Base-by-base conservation (phyloP, 2,797 vertebrate species). In the Ispidina lecontei region DNA sequence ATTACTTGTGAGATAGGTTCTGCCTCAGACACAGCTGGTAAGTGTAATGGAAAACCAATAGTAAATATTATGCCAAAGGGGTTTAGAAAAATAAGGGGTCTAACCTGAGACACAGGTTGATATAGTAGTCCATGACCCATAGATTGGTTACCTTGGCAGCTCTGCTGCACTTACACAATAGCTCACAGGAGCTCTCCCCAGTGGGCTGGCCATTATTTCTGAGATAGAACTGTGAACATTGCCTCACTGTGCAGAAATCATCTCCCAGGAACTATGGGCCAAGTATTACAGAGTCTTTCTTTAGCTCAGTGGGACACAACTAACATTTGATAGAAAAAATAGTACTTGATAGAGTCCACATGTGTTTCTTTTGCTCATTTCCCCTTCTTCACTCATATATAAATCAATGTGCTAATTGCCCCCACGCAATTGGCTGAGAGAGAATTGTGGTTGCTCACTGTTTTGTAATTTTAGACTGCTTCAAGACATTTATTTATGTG, bases 351-450 rank as follows among this genome's bases (percentile, higher is more conserved):
- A 29, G 20, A 78, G 43, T 62, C 29, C 62, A 49, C n/a, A 31
- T 44, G 31, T 25, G 29, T 47, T 37, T 65, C 43, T 84, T 93
- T 85, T 63, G 5, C 64, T 85, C 31, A 12, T 82, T 93, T 88
- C 35, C 68, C 43, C 12, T 72, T 70, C 55, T 89, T 35, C 35
- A 51, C 23, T 92, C 28, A 33, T 75, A 75, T 47, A 77, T 85
- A 89, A 91, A 87, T 93, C 64, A 73, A 2, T 63, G 37, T 47
- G 29, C 64, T 91, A 94, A 81, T 89, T 87, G 63, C 74, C 43
- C 77, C 21, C 63, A 59, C 55, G 58, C 49, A 86, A 49, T 14
- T 72, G 31, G 14, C 62, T 81, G 75, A 83, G n/a, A 65, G 46
- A 86, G 52, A 93, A 67, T 55, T 39, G 39, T 68, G 43, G 47